These are phyloP conservation scores for Fregetta grallaria DNA, from an alignment of 2,113 vertebrate species.

Conservation along the genomic window DNA sequence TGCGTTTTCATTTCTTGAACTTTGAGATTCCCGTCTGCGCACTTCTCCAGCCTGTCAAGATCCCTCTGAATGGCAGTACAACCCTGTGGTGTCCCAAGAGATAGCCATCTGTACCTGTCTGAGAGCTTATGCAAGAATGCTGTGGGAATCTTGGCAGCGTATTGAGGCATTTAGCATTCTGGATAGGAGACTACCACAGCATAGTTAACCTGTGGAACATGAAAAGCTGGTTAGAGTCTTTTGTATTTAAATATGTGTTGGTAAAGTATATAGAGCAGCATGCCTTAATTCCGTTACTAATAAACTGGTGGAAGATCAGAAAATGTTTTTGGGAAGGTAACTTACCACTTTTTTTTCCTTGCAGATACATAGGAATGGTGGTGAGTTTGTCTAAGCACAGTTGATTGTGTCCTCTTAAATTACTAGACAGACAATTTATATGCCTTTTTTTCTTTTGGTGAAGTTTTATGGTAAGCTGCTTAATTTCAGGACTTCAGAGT, in stretches of 20 bases:
- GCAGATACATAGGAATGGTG: not conserved
- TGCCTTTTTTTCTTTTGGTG: not conserved
- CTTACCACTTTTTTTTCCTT: not conserved
- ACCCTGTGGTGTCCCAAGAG: not conserved
- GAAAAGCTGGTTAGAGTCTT: not conserved
- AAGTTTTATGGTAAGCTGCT: not conserved
- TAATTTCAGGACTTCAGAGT: not conserved
- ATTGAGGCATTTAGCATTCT: not conserved
- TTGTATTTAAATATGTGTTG: not conserved
- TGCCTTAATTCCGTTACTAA: not conserved
- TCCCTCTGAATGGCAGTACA: not conserved
- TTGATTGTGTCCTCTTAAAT: not conserved
- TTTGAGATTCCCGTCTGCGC: not conserved
- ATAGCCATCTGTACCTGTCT: not conserved
- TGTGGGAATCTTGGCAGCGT: not conserved
- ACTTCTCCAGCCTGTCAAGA: not conserved
- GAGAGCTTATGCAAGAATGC: not conserved
- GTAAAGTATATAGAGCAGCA: not conserved
- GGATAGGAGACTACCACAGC: not conserved
- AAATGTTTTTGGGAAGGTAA: not conserved
- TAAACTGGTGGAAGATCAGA: not conserved
- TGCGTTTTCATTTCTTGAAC: not conserved
- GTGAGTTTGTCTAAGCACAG: not conserved
- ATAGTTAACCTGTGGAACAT: not conserved
- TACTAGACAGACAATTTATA: not conserved